Evolutionary conservation across 2,888 invertebrate species (phyloP).

Genomic region (Embidobia sp.): DNA sequence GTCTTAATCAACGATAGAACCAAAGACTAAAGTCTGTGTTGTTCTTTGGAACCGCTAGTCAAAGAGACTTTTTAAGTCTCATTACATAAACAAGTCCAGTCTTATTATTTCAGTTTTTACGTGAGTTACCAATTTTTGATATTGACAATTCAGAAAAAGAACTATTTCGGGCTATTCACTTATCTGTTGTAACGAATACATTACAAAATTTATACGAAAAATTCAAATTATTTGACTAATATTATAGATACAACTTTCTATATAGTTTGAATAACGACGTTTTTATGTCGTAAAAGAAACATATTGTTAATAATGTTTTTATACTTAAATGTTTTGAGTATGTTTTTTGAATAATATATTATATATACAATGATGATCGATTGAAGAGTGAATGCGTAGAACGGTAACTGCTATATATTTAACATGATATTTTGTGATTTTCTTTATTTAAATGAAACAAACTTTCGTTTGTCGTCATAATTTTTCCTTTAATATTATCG

Average conservation of each 20-base stretch:
- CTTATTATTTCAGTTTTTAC: not conserved
- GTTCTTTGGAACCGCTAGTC: constrained; percentile 20
- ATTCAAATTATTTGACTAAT: too few relatives aligned
- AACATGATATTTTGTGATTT: too few relatives aligned
- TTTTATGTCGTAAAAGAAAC: constrained; percentile 31
- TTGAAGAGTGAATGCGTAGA: too few relatives aligned
- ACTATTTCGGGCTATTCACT: constrained; percentile 23
- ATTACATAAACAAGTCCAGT: not conserved
- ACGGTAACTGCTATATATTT: too few relatives aligned
- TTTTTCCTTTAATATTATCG: too few relatives aligned
- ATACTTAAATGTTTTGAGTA: constrained; percentile 27
- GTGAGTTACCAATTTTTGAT: constrained; percentile 14
- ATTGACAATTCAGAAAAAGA: not conserved
- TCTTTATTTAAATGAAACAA: too few relatives aligned
- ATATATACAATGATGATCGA: too few relatives aligned
- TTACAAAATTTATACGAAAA: constrained; percentile 16
- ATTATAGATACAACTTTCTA: not conserved
- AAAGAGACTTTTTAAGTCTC: not conserved
- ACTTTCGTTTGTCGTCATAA: too few relatives aligned
- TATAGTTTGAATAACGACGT: constrained; percentile 5
- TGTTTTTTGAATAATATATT: too few relatives aligned
- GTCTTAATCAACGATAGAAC: constrained; percentile 17
- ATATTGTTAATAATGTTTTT: constrained; percentile 18
- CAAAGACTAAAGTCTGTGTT: constrained; percentile 34
- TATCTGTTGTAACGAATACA: too few relatives aligned